Percentiles rank a stretch among this genome's conserved stretches.
These are phyloP conservation scores for Spea hammondii DNA, from an alignment of 2,797 vertebrate genomes.

Conservation along the genomic window DNA sequence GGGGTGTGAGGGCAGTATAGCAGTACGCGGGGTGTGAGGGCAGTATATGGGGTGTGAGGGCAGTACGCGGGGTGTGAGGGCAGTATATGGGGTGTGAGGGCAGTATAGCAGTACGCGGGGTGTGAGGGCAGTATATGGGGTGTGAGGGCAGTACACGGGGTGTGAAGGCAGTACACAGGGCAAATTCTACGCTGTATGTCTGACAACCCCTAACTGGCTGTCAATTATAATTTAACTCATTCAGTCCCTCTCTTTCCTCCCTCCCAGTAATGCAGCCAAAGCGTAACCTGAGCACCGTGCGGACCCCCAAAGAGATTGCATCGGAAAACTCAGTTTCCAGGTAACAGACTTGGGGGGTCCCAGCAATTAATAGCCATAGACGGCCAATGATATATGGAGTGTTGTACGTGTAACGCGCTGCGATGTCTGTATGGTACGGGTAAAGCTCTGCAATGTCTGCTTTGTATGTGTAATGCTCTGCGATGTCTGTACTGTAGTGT, in stretches of 20 bases:
- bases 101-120: not conserved
- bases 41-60: too few species aligned
- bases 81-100: not conserved
- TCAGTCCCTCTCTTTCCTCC: not conserved
- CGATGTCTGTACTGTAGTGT: not conserved
- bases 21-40: too few species aligned
- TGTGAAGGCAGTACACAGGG: not conserved
- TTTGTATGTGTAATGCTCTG: not conserved
- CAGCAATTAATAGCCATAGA: not conserved
- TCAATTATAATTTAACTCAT: too few species aligned
- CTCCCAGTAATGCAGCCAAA: conserved; percentile 86
- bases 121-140: not conserved
- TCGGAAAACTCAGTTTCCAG: conserved; percentile 93
- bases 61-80: too few species aligned
- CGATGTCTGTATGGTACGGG: not conserved
- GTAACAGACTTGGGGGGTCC: conserved; percentile 59
- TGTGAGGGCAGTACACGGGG: not conserved
- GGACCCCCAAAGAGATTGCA: conserved; percentile 90
- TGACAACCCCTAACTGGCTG: too few species aligned
- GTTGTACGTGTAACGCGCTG: not conserved
- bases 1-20: too few species aligned
- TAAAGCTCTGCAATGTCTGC: not conserved
- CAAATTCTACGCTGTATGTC: not conserved
- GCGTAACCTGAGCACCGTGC: conserved; percentile 83
- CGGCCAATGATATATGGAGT: not conserved